Evolutionary conservation across 2,888 invertebrate species (phyloP), one percentile per base, ranked within the genome.

Genomic region (Scrobipalpa costella): DNA sequence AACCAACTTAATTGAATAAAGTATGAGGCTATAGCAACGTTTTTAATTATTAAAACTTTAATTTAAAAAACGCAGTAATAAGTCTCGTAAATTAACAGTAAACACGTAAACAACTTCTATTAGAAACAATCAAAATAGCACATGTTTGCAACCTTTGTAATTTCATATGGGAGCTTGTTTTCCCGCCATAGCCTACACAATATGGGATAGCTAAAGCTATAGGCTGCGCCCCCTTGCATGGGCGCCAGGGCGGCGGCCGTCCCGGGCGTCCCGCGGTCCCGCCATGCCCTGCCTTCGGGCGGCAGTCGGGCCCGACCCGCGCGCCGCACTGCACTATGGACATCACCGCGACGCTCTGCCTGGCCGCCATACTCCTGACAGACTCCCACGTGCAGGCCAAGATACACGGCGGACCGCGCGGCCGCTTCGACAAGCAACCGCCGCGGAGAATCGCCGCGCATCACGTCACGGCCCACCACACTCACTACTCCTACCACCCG

Each of bases 401-500:
- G 78, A 78, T 82, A 57, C 79, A 73, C 71, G 85, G 86, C 6
- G 77, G 84, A 17, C 84, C 82, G 7, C 76, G 80, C 60, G 83
- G 80, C 47, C 71, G 77, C 34, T 80, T 77, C 67, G 71, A 68
- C 60, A 72, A 72, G 40, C 67, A 69, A 27, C 66, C 64, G 0
- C 68, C 66, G 6, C 67, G 66, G 2, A 63, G 66, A 21, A 50
- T 67, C 2, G 69, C 66, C 47, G 65, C 70, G 13, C 76, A 80
- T 64, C 80, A 86, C 70, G 82, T 86, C 33, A 84, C 78, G 63
- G 79, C 85, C 1, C 80, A 79, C 47, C 87, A 88, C 73, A 71
- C 84, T 33, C 83, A 84, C 64, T 90, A 81, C 69, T 80, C 85
- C 15, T 90, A 91, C 67, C 86, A 89, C 66, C 90, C 90, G 11